phyloP scores from a whole-genome alignment of 2,113 vertebrate species.

The Apus apus region DNA sequence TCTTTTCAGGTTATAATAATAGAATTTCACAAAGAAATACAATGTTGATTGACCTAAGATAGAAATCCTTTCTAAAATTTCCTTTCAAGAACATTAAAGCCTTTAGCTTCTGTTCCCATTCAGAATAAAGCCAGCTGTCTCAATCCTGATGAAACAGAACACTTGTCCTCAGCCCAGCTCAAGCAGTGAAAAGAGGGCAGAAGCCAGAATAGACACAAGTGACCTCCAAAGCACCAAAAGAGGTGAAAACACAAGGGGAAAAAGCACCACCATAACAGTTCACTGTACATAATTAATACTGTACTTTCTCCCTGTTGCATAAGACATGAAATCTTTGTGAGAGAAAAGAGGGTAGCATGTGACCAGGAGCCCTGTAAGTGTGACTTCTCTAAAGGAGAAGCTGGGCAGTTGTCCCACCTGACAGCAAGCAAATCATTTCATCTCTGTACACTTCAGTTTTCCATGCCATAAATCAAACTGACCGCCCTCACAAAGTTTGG shows the following conservation, averaged over 20 bases:
- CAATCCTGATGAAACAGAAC: neutral
- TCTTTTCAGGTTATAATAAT: neutral
- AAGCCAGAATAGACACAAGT: neutral
- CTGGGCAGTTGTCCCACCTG: neutral
- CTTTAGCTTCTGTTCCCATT: neutral
- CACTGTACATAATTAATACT: neutral
- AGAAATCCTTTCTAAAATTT: neutral
- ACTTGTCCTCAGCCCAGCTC: neutral
- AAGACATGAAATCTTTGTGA: neutral
- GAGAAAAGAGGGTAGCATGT: neutral
- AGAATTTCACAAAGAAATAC: neutral
- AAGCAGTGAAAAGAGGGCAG: neutral
- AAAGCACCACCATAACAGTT: neutral
- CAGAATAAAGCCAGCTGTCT: neutral
- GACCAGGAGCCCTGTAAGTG: neutral
- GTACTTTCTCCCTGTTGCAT: neutral
- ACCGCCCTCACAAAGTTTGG: neutral
- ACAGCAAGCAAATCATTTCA: neutral
- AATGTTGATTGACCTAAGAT: neutral
- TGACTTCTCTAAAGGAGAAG: neutral
- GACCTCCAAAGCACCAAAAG: slow-evolving; percentile 9
- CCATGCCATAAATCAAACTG: slow-evolving; percentile 1
- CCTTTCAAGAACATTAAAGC: neutral
- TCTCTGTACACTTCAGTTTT: neutral
- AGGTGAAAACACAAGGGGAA: neutral